A percentile compares a stretch with the other conserved stretches of the same genome.
Evolutionary conservation across 2,888 invertebrate genomes (phyloP).

Genomic region (Liodrosophila aerea): DNA sequence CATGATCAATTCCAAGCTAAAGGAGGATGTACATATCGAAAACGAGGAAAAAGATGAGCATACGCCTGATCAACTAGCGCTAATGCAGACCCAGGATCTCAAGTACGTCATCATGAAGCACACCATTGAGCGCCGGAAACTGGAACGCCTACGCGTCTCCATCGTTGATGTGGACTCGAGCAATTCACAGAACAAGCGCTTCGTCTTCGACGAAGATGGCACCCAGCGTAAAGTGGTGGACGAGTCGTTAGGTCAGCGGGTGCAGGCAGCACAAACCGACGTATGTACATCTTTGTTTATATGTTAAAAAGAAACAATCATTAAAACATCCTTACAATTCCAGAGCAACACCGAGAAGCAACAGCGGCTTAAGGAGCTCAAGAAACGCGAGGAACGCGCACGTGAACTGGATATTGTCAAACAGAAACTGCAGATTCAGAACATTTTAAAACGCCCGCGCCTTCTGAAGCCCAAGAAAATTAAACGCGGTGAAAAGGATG

Average conservation of each 20-base stretch:
- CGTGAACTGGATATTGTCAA: conserved; percentile 89
- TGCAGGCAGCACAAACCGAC: conserved; percentile 84
- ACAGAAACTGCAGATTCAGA: conserved; percentile 90
- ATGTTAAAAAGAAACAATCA: too few relatives aligned
- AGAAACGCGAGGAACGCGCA: conserved; percentile 90
- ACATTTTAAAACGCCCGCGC: conserved; percentile 86
- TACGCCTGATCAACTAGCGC: conserved; percentile 90
- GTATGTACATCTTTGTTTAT: too few relatives aligned
- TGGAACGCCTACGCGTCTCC: conserved; percentile 86
- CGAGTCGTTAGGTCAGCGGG: conserved; percentile 84
- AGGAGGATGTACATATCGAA: conserved; percentile 87
- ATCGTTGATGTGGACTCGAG: conserved; percentile 92
- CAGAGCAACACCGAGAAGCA: conserved; percentile 66
- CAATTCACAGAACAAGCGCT: conserved; percentile 88
- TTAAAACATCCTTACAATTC: too few relatives aligned
- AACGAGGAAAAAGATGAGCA: conserved; percentile 88
- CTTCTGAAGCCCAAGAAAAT: conserved; percentile 87
- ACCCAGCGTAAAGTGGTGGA: background rate
- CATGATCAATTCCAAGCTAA: conserved; percentile 94
- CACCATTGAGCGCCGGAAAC: conserved; percentile 90
- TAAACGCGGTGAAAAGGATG: conserved; percentile 85
- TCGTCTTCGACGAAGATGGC: conserved; percentile 90
- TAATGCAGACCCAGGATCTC: conserved; percentile 96
- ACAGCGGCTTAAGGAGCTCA: conserved; percentile 88
- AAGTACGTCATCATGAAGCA: conserved; percentile 94